A percentile compares a stretch with the other conserved stretches of the same genome.
Conservation (phyloP, 2,113 vertebrate genomes). For the Xiphorhynchus elegans region DNA sequence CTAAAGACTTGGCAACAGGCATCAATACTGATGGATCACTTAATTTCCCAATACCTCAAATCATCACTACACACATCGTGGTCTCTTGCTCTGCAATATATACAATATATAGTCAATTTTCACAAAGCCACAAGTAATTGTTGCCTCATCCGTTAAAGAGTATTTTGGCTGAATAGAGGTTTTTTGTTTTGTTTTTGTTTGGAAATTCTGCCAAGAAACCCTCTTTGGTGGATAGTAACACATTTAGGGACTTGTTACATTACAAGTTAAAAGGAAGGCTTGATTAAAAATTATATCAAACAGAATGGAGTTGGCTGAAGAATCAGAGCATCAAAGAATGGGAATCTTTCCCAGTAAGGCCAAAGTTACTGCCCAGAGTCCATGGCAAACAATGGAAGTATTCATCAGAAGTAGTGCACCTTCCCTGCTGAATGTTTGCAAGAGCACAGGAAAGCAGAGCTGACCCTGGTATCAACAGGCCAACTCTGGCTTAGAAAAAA, state of each 20-base stretch:
- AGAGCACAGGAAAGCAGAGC: background rate
- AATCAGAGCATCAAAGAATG: slow-evolving; percentile 62
- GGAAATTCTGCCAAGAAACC: slow-evolving; percentile 65
- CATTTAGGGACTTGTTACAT: slow-evolving; percentile 69
- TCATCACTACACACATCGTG: slow-evolving; percentile 47
- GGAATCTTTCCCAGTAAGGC: slow-evolving; percentile 65
- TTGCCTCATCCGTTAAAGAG: slow-evolving; percentile 58
- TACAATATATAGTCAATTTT: slow-evolving; percentile 51
- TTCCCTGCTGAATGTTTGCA: background rate
- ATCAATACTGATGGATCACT: slow-evolving; percentile 46
- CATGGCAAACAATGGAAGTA: slow-evolving; percentile 66
- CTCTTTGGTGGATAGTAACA: slow-evolving; percentile 66
- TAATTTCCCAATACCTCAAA: slow-evolving; percentile 55
- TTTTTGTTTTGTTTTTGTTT: slow-evolving; percentile 62
- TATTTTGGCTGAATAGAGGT: slow-evolving; percentile 52
- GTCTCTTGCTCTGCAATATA: slow-evolving; percentile 19
- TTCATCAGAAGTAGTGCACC: slow-evolving; percentile 54
- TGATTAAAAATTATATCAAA: slow-evolving; percentile 66
- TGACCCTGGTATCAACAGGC: background rate
- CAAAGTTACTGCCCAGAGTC: slow-evolving; percentile 53
- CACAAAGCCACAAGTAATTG: slow-evolving; percentile 67
- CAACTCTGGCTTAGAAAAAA: background rate
- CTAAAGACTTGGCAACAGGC: slow-evolving; percentile 20
- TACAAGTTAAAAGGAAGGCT: slow-evolving; percentile 68
- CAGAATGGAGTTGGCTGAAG: slow-evolving; percentile 50